Evolutionary conservation across 2,113 vertebrate genomes (phyloP).

Genomic region (Chlorodrepanis virens): DNA sequence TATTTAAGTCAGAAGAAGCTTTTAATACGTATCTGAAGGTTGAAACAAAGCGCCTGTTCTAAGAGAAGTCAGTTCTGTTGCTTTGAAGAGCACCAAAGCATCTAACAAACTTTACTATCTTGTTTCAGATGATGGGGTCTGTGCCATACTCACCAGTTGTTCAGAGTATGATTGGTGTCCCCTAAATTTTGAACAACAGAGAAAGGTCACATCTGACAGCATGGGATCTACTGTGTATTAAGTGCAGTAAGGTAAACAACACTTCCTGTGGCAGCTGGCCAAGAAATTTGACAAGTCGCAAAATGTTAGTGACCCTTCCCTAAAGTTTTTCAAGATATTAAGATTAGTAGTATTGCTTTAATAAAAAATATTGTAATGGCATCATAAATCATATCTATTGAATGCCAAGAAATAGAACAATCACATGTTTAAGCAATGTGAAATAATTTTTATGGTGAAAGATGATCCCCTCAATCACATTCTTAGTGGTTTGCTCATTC

Average conservation of each 20-base stretch:
- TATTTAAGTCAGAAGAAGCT: neutral
- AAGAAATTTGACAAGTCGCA: neutral
- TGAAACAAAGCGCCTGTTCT: neutral
- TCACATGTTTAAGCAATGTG: neutral
- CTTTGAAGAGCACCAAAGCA: neutral
- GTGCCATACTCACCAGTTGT: neutral
- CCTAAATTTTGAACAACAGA: neutral
- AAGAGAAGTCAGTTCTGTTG: neutral
- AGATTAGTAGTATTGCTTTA: neutral
- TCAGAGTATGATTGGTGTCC: neutral
- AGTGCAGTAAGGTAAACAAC: neutral
- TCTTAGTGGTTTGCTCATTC: neutral
- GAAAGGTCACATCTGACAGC: neutral
- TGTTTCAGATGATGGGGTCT: neutral
- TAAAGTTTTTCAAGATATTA: neutral
- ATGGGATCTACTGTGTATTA: neutral
- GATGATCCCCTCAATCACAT: neutral
- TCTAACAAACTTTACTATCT: neutral
- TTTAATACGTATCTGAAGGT: neutral
- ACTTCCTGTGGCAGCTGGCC: neutral
- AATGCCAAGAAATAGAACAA: neutral
- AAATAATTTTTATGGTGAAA: neutral
- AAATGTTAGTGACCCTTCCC: neutral
- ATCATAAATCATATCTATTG: neutral
- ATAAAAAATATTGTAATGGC: neutral